Percentiles rank a stretch among this genome's conserved stretches.
phyloP scores from a whole-genome alignment of 2,113 vertebrate genomes.

The Menura novaehollandiae region DNA sequence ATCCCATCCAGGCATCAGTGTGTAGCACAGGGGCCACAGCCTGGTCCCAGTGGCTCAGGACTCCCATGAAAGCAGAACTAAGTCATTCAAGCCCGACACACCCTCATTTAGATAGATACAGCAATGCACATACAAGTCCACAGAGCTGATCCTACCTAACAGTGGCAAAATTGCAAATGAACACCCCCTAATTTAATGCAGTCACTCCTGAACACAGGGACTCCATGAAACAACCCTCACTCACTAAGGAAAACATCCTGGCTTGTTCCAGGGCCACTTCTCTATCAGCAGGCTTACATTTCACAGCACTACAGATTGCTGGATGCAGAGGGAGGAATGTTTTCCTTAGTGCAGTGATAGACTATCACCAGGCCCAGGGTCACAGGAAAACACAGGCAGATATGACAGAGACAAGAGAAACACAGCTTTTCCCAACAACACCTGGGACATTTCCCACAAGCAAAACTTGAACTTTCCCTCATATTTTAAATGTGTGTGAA shows the following conservation, averaged over 20 bases:
- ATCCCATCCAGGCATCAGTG: not conserved
- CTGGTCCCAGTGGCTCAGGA: not conserved
- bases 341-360: not conserved
- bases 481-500: not conserved
- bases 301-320: not conserved
- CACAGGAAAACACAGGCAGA: not conserved
- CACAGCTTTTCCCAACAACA: not conserved
- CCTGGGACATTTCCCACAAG: rapidly evolving
- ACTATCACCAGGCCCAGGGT: not conserved
- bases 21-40: no score
- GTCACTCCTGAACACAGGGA: no score
- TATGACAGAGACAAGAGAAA: not conserved
- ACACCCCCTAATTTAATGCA: not conserved
- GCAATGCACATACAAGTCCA: not conserved
- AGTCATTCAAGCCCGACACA: not conserved
- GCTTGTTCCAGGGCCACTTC: not conserved
- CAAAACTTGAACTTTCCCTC: not conserved
- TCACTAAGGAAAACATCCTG: not conserved
- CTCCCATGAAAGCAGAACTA: not conserved
- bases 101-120: rapidly evolving
- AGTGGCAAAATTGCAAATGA: not conserved
- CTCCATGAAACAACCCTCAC: not conserved
- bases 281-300: not conserved
- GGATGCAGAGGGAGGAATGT: not conserved
- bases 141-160: not conserved